Base-by-base conservation (phyloP, 2,113 vertebrate species). In the Peucedramus taeniatus region DNA sequence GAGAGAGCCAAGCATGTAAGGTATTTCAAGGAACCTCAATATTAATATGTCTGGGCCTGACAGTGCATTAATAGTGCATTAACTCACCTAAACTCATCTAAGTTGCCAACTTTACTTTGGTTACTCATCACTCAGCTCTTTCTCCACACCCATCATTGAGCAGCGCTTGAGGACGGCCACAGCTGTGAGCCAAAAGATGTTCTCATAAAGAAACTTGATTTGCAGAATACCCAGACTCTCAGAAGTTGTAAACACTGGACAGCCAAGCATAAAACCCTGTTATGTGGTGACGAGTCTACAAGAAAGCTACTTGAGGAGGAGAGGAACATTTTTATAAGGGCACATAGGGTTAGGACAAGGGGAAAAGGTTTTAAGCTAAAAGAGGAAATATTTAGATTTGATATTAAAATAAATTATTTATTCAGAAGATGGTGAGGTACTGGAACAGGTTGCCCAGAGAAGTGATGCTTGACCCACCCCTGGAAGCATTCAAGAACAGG, bases 271-370 rank as follows among this genome's bases (percentile, higher is more conserved):
- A 60, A 84, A 87, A 5, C 7, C 33, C 30, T 77, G 68, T 57
- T 26, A 16, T 37, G 28, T 44, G 50, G 50, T 23, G 22, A 65
- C 83, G 7, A 57, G 4, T 8, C 14, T n/a, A 53, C 20, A 68
- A 40, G 20, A 75, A 53, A 75, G 4, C 24, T 35, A 19, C 17
- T 39, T 60, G 37, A 61, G 26, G 37, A 61, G 26, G 20, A 68
- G 17, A 76, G n/a, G 30, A 54, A 45, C 6, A 22, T 30, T 47
- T 61, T 69, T 31, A 8, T 39, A 30, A 39, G 10, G 15, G 7
- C 23, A 24, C 0, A 0, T 23, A 40, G 12, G 12, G 1, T 31
- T 19, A 54, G 53, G 8, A 22, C 11, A 68, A 40, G 2, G 17
- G 13, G 4, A 14, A 61, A 76, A 15, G 3, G 8, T 61, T 83